phyloP scores from a whole-genome alignment of 2,797 vertebrate species.

The Siniperca scherzeri region DNA sequence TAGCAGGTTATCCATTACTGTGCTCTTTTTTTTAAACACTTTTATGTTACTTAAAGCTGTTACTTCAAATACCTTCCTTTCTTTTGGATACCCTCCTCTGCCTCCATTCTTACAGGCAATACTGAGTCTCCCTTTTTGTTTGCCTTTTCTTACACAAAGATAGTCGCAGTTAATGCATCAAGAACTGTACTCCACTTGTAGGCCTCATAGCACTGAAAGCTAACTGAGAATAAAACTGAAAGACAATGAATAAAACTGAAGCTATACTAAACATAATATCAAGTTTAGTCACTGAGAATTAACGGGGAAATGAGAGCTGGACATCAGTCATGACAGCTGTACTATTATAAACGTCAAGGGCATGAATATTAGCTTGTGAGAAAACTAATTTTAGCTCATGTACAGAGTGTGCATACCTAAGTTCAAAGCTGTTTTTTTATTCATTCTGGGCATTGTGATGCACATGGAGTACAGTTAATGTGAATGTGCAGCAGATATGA shows the following conservation, averaged over 20 bases:
- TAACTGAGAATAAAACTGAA: constrained; percentile 3
- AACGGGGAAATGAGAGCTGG: neutral
- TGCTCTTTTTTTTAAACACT: neutral
- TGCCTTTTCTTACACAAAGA: neutral
- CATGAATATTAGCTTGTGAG: neutral
- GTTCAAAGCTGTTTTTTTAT: constrained; percentile 3
- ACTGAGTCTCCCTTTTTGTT: neutral
- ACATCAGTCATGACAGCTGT: neutral
- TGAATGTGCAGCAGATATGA: constrained; percentile 5
- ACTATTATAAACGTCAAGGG: neutral
- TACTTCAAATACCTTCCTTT: neutral
- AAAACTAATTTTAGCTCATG: neutral
- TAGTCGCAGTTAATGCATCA: neutral
- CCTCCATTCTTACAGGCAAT: neutral
- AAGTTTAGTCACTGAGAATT: neutral
- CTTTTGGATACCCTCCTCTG: neutral
- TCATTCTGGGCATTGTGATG: constrained; percentile 10
- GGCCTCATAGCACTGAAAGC: neutral
- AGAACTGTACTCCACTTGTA: neutral
- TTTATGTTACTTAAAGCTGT: neutral
- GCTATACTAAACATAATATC: neutral
- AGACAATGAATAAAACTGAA: neutral
- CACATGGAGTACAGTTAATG: constrained; percentile 25
- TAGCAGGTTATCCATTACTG: neutral
- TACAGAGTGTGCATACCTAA: neutral